Evolutionary conservation across 2,888 invertebrate species (phyloP).

Genomic region (Meganola albula): DNA sequence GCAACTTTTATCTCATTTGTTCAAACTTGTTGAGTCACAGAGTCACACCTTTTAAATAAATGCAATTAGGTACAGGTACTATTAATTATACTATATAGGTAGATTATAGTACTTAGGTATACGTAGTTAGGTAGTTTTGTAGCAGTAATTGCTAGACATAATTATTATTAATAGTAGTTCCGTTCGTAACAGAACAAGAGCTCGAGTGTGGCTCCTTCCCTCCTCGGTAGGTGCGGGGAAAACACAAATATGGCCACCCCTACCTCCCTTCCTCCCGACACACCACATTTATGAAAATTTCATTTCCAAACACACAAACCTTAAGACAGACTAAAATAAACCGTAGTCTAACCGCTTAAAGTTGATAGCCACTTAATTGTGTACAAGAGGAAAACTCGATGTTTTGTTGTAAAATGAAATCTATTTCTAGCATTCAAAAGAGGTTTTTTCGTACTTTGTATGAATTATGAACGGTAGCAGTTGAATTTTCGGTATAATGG

Average conservation of each 20-base stretch:
- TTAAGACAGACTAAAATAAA: constrained; percentile 55
- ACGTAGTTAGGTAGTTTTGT: constrained; percentile 7
- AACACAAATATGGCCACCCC: constrained; percentile 56
- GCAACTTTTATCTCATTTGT: too few relatives aligned
- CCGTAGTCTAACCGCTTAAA: constrained; percentile 56
- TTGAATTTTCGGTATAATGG: constrained; percentile 69
- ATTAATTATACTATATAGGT: neutral
- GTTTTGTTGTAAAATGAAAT: constrained; percentile 43
- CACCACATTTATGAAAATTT: constrained; percentile 71
- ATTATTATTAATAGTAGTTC: constrained; percentile 67
- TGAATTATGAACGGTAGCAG: constrained; percentile 52
- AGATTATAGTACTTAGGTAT: neutral
- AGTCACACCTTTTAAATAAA: too few relatives aligned
- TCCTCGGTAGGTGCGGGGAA: constrained; percentile 56
- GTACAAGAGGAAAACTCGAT: constrained; percentile 37
- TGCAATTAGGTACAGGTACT: too few relatives aligned
- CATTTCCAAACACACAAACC: constrained; percentile 60
- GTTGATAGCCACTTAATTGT: constrained; percentile 60
- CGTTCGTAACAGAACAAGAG: constrained; percentile 49
- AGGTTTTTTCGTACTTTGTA: constrained; percentile 30
- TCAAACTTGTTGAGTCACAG: too few relatives aligned
- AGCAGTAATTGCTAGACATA: constrained; percentile 38
- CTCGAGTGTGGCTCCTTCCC: constrained; percentile 56
- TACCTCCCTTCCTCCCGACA: constrained; percentile 13
- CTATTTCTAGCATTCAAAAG: constrained; percentile 44